Evolutionary conservation across 2,888 invertebrate genomes (phyloP), one percentile per base, ranked within the genome.

Genomic region (Cotesia congregata): DNA sequence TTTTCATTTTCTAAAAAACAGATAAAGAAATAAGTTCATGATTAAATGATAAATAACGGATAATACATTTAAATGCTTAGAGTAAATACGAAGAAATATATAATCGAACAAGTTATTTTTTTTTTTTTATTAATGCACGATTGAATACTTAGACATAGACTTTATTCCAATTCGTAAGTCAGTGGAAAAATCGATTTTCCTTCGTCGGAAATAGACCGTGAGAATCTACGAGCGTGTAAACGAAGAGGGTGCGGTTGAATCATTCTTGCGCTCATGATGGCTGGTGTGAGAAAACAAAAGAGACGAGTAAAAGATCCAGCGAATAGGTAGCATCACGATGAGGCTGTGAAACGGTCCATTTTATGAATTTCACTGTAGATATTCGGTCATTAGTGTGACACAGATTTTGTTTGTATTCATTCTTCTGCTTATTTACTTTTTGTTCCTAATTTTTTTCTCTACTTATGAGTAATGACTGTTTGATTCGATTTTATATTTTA

Each of bases 211-310:
- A 72, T 72, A 72, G 72, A 72, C 61, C 72, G 61, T 72, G 62
- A 72, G 62, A 72, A 62, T 72, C 70, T 70, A 70, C 70, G 70
- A 70, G 70, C 70, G 70, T 70, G 70, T 50, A 70, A 70, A 70
- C 70, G 50, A 59, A 41, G 70, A 70, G 70, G 70, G 70, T 70
- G 70, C 65, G 65, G 70, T 30, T 30, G n/a, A 60, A 38, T 70
- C 60, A 70, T 70, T 70, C 70, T 70, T 38, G 50, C 50, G 70
- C 30, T 70, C 65, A 65, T 65, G 65, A 12, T 65, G 20, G 65
- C 30, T 65, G 65, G 15, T 30, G 38, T 59, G 60, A 60, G 60
- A 70, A 38, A 70, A 70, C 60, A 60, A 70, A 60, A 70, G 60
- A 60, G 60, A 70, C 50, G 38, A 70, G 65, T 30, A 65, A 38